Conservation (phyloP, 2,888 invertebrate genomes). For the Protophormia terraenovae region DNA sequence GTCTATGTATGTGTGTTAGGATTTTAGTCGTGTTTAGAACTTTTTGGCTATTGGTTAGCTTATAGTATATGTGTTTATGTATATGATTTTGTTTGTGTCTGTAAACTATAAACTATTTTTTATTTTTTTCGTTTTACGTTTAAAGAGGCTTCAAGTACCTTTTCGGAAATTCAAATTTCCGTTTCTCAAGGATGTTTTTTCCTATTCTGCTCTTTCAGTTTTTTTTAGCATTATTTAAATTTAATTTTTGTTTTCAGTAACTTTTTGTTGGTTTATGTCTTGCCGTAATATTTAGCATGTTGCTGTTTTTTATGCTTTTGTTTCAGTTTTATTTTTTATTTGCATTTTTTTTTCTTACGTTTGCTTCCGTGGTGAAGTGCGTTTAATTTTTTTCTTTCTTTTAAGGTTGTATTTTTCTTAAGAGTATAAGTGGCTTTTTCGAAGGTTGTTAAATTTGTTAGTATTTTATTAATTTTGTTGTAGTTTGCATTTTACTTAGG, state of each 20-base stretch:
- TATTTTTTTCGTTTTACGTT: constrained; percentile 34
- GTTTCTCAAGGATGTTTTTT: constrained; percentile 74
- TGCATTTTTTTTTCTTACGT: not conserved
- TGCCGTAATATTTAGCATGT: constrained; percentile 36
- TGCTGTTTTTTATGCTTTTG: not conserved
- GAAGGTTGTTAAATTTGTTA: constrained; percentile 26
- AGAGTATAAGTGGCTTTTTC: not conserved
- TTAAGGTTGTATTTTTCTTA: not conserved
- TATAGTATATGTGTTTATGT: not conserved
- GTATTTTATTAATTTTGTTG: constrained; percentile 13
- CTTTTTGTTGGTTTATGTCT: constrained; percentile 3
- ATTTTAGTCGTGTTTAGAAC: constrained; percentile 15
- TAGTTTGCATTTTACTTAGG: not conserved
- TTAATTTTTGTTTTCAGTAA: constrained; percentile 53
- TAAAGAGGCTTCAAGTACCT: constrained; percentile 74
- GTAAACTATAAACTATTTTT: constrained; percentile 56
- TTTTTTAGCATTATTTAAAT: constrained; percentile 74
- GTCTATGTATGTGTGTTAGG: not conserved
- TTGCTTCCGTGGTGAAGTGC: not conserved
- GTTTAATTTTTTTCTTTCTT: not conserved
- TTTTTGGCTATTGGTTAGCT: constrained; percentile 30
- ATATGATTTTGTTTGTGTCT: constrained; percentile 43
- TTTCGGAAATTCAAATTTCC: constrained; percentile 81
- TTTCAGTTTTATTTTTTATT: constrained; percentile 20
- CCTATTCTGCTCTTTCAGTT: constrained; percentile 15